phyloP scores from a whole-genome alignment of 2,113 vertebrate species.

The Cephalophus harveyi region DNA sequence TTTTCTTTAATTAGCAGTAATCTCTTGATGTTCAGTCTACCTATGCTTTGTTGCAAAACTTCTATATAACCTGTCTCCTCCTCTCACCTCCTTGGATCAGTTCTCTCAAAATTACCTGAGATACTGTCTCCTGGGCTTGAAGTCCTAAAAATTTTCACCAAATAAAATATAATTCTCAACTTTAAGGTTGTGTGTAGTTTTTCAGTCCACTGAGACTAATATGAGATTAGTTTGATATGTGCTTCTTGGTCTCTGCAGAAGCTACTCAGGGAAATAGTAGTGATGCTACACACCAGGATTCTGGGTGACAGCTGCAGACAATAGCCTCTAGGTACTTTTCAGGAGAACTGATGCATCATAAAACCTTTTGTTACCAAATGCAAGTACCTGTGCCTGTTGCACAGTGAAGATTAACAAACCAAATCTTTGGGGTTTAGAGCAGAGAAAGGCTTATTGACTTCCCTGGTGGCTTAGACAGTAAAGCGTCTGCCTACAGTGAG shows the following conservation, averaged over 20 bases:
- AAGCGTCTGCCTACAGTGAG: fast-evolving
- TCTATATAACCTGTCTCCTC: neutral
- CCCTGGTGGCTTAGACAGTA: neutral
- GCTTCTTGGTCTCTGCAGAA: constrained; percentile 78
- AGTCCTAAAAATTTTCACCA: neutral
- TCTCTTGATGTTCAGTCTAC: neutral
- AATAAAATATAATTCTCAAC: neutral
- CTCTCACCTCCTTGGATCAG: neutral
- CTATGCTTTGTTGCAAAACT: neutral
- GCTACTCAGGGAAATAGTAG: constrained; percentile 73
- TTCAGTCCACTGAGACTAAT: neutral
- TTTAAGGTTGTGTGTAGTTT: neutral
- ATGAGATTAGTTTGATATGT: constrained; percentile 63
- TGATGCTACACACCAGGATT: constrained; percentile 56
- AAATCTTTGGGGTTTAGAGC: neutral
- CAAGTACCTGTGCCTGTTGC: neutral
- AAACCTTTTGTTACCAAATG: constrained; percentile 29
- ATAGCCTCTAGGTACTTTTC: constrained; percentile 59
- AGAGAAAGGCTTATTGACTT: neutral
- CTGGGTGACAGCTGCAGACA: constrained; percentile 67
- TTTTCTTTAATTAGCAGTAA: neutral
- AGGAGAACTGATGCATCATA: constrained; percentile 81
- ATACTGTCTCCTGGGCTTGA: neutral
- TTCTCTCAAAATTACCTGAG: neutral
- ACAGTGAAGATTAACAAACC: neutral